A percentile compares a stretch with the other conserved stretches of the same genome.
phyloP scores from a whole-genome alignment of 2,113 vertebrate genomes.

The Spheniscus mendiculus region DNA sequence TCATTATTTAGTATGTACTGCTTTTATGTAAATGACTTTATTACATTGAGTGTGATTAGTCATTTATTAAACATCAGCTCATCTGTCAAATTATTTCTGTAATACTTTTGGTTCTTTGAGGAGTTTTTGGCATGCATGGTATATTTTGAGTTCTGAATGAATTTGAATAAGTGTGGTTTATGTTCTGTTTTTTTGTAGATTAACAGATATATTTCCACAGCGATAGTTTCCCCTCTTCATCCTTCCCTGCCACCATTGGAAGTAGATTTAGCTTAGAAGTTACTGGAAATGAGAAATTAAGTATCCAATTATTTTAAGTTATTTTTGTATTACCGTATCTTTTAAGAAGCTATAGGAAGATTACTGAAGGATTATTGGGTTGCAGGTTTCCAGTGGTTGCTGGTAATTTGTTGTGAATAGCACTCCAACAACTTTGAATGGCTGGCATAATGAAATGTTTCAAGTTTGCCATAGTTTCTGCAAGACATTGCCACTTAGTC shows the following conservation, averaged over 20 bases:
- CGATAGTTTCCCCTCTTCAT: background rate
- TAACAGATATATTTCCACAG: background rate
- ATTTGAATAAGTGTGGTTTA: background rate
- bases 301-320: constrained; percentile 16
- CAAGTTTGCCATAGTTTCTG: background rate
- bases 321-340: background rate
- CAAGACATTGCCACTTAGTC: background rate
- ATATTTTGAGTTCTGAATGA: background rate
- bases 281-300: constrained; percentile 26
- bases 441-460: background rate
- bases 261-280: background rate
- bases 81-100: background rate
- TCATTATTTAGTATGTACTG: background rate
- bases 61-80: background rate
- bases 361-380: constrained; percentile 10
- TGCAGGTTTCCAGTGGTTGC: background rate
- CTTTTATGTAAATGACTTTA: background rate
- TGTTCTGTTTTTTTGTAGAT: background rate
- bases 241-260: background rate
- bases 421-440: background rate
- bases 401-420: background rate
- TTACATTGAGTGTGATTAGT: background rate
- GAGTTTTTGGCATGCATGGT: background rate
- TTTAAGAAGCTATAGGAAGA: constrained; percentile 21
- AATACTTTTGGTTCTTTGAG: background rate